phyloP scores from a whole-genome alignment of 2,113 vertebrate species.

The Orientallactaga bullata region DNA sequence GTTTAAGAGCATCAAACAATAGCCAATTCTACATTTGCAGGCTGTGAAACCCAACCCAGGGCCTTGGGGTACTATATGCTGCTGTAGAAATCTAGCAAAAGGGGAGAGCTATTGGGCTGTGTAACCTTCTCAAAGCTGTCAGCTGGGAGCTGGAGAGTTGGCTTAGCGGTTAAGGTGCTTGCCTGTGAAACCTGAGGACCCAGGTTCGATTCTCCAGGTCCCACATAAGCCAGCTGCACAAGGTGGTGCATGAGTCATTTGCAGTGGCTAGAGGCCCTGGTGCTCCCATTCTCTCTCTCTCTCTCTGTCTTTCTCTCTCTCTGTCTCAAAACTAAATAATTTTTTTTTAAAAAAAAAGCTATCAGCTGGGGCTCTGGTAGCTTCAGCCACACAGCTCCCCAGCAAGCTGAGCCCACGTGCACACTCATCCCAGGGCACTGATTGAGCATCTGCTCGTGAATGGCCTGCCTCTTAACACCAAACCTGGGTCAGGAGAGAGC shows the following conservation, averaged over 20 bases:
- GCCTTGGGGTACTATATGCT: not conserved
- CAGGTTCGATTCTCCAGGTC: no score
- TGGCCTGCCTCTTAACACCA: not conserved
- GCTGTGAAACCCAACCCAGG: not conserved
- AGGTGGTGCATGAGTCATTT: no score
- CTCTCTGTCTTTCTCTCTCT: no score
- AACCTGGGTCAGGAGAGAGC: not conserved
- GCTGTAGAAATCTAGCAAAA: not conserved
- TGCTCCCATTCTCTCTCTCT: no score
- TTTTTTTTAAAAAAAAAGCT: not conserved
- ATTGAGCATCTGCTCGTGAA: not conserved
- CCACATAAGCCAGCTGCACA: no score
- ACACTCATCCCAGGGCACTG: not conserved
- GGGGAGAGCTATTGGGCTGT: not conserved
- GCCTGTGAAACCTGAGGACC: no score
- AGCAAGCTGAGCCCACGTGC: not conserved
- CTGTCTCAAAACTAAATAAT: no score
- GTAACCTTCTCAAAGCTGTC: not conserved
- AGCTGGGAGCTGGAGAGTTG: not conserved
- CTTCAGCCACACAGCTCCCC: not conserved
- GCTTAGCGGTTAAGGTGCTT: no score
- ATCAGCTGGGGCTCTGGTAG: not conserved
- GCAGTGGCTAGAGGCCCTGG: no score
- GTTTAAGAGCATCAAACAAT: not conserved
- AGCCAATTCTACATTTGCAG: not conserved